Conservation (phyloP, 2,888 invertebrate species). For the Magallana nippona region DNA sequence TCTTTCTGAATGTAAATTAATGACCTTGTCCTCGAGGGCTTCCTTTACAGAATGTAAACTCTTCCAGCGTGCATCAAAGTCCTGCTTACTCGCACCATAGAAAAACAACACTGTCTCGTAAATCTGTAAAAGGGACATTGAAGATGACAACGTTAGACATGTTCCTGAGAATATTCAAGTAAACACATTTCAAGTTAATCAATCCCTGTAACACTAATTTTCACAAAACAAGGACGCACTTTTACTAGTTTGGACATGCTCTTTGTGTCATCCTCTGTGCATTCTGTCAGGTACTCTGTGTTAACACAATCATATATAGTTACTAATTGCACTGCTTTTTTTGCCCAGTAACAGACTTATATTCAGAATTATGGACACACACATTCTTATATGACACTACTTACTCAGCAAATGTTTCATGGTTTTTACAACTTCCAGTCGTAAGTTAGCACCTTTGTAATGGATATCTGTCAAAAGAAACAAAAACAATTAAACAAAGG, state of each 20-base stretch:
- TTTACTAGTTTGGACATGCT: conserved; percentile 85
- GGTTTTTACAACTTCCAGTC: conserved; percentile 84
- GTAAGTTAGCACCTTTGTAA: conserved; percentile 86
- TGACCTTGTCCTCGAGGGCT: conserved; percentile 78
- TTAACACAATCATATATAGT: conserved; percentile 31
- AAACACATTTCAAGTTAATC: no score
- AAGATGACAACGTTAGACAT: no score
- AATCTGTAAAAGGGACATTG: conserved; percentile 82
- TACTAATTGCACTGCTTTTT: neutral
- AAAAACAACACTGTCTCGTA: conserved; percentile 85
- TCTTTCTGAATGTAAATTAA: neutral
- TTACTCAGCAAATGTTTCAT: conserved; percentile 81
- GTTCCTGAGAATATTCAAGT: no score
- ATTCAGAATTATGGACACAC: neutral
- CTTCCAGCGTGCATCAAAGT: conserved; percentile 86
- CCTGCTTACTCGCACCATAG: conserved; percentile 82
- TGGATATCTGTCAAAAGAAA: neutral
- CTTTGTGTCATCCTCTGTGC: conserved; percentile 89
- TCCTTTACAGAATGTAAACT: conserved; percentile 83
- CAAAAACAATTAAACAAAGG: neutral
- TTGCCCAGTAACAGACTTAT: neutral
- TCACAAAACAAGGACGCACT: conserved; percentile 72
- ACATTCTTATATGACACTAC: conserved; percentile 39
- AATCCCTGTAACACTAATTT: neutral
- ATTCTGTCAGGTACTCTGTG: conserved; percentile 84